Conservation (phyloP, 2,113 vertebrate genomes). For the Carassius auratus region DNA sequence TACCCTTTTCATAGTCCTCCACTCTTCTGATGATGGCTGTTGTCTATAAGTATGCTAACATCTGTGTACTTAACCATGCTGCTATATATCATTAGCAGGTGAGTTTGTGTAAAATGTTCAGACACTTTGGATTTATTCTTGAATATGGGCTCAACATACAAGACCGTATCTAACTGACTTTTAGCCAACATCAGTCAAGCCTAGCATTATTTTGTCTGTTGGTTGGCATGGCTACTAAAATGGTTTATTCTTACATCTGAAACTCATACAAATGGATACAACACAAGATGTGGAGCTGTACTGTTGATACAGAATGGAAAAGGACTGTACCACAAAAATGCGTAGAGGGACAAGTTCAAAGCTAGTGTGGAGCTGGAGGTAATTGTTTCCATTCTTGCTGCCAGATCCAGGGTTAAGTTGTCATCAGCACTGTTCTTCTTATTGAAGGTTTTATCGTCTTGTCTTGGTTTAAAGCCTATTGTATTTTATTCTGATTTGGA, state of each 20-base stretch:
- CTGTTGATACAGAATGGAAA: constrained; percentile 19
- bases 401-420: constrained; percentile 61
- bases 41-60: not conserved
- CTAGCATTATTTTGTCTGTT: not conserved
- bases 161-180: not conserved
- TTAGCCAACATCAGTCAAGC: not conserved
- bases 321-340: constrained; percentile 60
- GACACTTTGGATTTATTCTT: not conserved
- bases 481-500: constrained; percentile 55
- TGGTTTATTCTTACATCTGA: not conserved
- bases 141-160: not conserved
- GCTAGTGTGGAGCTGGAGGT: constrained; percentile 50
- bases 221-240: not conserved
- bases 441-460: constrained; percentile 58
- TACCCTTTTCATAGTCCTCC: not conserved
- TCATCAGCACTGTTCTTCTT: constrained; percentile 49
- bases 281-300: constrained; percentile 12
- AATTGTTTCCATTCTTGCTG: constrained; percentile 64
- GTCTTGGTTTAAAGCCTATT: constrained; percentile 52
- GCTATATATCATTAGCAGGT: not conserved
- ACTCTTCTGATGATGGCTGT: not conserved
- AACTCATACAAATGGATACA: not conserved
- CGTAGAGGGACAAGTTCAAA: constrained; percentile 56
- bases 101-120: constrained; percentile 2
- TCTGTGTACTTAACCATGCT: not conserved